Evolutionary conservation across 2,888 invertebrate species (phyloP).

Genomic region (Sipunculus nudus): DNA sequence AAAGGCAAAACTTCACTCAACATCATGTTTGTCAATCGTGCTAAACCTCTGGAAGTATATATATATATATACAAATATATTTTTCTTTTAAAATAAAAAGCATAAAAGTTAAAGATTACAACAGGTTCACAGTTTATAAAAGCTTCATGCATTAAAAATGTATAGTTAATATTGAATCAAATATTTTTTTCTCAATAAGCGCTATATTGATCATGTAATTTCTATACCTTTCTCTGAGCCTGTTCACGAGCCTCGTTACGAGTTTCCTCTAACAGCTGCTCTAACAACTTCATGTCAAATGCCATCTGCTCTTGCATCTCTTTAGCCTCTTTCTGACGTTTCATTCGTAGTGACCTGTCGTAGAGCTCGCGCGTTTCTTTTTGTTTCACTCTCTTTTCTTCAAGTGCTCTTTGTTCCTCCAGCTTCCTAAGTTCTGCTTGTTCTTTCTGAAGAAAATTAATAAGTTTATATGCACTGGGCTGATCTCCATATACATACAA

Average conservation of each 20-base stretch:
- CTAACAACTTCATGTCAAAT: slow-evolving; percentile 65
- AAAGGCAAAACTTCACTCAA: no score
- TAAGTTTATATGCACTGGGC: neutral
- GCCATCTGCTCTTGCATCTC: slow-evolving; percentile 65
- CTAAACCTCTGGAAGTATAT: no score
- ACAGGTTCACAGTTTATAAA: no score
- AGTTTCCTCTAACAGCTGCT: slow-evolving; percentile 62
- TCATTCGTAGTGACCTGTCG: slow-evolving; percentile 56
- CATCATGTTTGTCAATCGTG: no score
- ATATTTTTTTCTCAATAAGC: no score
- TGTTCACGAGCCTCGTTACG: slow-evolving; percentile 62
- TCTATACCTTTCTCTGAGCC: slow-evolving; percentile 60
- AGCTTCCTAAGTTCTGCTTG: slow-evolving; percentile 58
- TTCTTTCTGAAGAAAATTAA: slow-evolving; percentile 49
- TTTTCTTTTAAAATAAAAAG: no score
- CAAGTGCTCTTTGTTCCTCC: slow-evolving; percentile 56
- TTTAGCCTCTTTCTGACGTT: slow-evolving; percentile 61
- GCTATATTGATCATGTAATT: no score
- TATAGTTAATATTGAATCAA: no score
- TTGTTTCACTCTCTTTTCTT: slow-evolving; percentile 60
- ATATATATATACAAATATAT: no score
- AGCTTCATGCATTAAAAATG: no score
- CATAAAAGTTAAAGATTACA: no score
- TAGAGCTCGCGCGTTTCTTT: slow-evolving; percentile 56
- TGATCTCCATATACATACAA: neutral